Conservation (phyloP, 2,113 vertebrate genomes). For the Atlantisia rogersi region DNA sequence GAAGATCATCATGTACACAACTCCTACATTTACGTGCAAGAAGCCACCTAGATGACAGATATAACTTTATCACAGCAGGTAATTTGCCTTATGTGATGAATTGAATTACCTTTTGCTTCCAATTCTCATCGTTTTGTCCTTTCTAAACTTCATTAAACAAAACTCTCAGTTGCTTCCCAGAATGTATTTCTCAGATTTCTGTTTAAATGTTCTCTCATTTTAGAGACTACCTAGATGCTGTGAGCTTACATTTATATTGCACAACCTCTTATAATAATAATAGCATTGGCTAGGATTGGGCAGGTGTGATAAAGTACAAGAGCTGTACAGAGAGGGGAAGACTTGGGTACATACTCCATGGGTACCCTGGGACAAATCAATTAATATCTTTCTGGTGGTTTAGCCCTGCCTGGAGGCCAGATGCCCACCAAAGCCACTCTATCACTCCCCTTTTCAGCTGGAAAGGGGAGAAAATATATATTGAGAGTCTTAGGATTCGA, state of each 20-base stretch:
- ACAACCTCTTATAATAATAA: neutral
- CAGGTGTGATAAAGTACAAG: neutral
- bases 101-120: neutral
- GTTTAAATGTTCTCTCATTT: neutral
- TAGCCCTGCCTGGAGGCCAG: too few relatives aligned
- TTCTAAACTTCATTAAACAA: neutral
- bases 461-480: too few relatives aligned
- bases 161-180: neutral
- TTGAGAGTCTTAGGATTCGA: too few relatives aligned
- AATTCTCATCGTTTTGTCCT: neutral
- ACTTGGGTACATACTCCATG: neutral
- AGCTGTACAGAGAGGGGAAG: fast-evolving
- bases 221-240: neutral
- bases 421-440: too few relatives aligned
- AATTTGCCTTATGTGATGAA: neutral
- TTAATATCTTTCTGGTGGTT: neutral
- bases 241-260: neutral
- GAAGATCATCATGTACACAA: neutral
- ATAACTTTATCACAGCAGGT: neutral
- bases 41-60: neutral
- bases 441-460: too few relatives aligned
- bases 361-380: neutral
- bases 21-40: neutral
- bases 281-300: neutral
- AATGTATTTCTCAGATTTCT: neutral